These are phyloP conservation scores for Petrophora chlorosata DNA, from an alignment of 2,888 invertebrate species.

Conservation along the genomic window DNA sequence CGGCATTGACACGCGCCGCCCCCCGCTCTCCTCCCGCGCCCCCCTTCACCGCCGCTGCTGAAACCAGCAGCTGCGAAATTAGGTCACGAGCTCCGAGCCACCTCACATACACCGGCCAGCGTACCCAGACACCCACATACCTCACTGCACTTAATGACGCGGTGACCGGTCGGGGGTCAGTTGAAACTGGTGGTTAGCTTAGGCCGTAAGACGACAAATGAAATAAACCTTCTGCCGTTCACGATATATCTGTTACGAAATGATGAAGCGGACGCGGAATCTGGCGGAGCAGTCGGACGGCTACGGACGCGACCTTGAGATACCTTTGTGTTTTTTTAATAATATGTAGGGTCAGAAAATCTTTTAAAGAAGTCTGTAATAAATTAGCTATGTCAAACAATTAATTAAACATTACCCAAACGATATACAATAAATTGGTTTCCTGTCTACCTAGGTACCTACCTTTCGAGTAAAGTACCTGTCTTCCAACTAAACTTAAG, in stretches of 20 bases:
- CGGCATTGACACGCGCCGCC: constrained; percentile 82
- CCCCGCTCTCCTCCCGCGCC: constrained; percentile 52
- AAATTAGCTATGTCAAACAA: no score
- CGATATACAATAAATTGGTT: no score
- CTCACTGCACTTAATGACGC: constrained; percentile 44
- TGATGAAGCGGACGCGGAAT: constrained; percentile 60
- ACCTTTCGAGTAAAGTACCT: no score
- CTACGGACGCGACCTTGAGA: constrained; percentile 42
- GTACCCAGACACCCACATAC: constrained; percentile 50
- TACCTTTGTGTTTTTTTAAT: neutral
- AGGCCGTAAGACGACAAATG: constrained; percentile 60
- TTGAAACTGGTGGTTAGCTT: constrained; percentile 54
- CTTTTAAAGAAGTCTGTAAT: no score
- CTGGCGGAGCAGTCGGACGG: constrained; percentile 26
- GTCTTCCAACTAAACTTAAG: no score
- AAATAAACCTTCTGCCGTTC: constrained; percentile 69
- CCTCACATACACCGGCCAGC: constrained; percentile 70
- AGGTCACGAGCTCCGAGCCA: constrained; percentile 79
- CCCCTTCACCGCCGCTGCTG: constrained; percentile 69
- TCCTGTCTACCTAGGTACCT: no score
- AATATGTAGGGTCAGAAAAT: no score
- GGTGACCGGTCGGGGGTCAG: constrained; percentile 38
- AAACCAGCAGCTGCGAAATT: constrained; percentile 83
- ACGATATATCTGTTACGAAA: constrained; percentile 63
- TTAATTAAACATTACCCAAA: no score